phyloP scores from a whole-genome alignment of 2,797 vertebrate genomes.

The Pampus argenteus region DNA sequence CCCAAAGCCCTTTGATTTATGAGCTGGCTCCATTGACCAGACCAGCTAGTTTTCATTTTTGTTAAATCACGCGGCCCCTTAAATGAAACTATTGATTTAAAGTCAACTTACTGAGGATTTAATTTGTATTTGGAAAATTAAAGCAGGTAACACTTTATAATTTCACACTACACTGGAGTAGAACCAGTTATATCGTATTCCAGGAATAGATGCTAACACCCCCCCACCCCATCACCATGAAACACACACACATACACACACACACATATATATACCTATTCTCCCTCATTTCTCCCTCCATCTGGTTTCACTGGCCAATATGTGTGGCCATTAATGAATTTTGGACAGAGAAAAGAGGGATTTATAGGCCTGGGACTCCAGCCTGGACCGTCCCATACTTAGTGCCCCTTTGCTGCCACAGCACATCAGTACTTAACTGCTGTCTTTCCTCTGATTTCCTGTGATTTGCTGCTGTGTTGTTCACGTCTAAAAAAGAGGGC shows the following conservation, averaged over 20 bases:
- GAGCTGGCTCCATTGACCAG: slow-evolving; percentile 94
- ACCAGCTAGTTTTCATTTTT: slow-evolving; percentile 99
- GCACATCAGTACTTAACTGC: slow-evolving; percentile 64
- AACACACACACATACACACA: slow-evolving; percentile 10
- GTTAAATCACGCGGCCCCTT: slow-evolving; percentile 95
- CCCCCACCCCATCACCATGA: slow-evolving; percentile 11
- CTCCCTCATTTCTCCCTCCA: slow-evolving; percentile 60
- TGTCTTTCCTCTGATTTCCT: slow-evolving; percentile 59
- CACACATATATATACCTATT: slow-evolving; percentile 23
- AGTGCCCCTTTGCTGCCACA: slow-evolving; percentile 61
- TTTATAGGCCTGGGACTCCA: slow-evolving; percentile 72
- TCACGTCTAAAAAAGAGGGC: slow-evolving; percentile 45
- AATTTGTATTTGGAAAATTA: slow-evolving; percentile 99
- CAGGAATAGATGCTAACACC: slow-evolving; percentile 39
- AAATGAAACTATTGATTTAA: slow-evolving; percentile 99
- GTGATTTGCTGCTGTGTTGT: slow-evolving; percentile 41
- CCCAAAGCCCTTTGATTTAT: slow-evolving; percentile 95
- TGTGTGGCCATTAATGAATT: slow-evolving; percentile 77
- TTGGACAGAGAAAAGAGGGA: slow-evolving; percentile 73
- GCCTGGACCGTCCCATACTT: slow-evolving; percentile 67
- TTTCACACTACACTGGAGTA: slow-evolving; percentile 87
- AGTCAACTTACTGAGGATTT: slow-evolving; percentile 99
- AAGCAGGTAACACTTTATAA: slow-evolving; percentile 97
- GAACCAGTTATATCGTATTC: slow-evolving; percentile 67
- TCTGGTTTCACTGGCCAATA: slow-evolving; percentile 73